Percentiles rank a stretch among this genome's conserved stretches.
Conservation (phyloP, 2,113 vertebrate genomes). For the Malurus cyaneus region DNA sequence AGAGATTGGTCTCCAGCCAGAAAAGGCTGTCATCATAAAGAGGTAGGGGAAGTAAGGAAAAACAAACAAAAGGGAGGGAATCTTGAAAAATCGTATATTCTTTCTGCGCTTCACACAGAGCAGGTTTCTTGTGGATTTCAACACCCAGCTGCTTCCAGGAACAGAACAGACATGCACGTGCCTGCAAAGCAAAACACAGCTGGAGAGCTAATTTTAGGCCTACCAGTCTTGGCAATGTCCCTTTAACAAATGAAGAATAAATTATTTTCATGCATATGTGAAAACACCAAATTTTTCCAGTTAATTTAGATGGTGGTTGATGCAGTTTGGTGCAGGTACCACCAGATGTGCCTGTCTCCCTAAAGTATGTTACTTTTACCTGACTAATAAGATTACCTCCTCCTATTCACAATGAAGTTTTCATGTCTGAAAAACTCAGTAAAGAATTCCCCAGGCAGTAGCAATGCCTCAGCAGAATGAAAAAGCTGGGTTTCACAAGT, state of each 20-base stretch:
- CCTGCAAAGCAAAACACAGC: slow-evolving; percentile 72
- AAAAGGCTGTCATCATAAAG: background rate
- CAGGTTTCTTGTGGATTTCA: slow-evolving; percentile 50
- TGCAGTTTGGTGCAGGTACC: background rate
- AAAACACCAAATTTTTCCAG: background rate
- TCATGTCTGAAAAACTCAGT: background rate
- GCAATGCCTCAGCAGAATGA: background rate
- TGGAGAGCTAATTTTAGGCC: slow-evolving; percentile 69
- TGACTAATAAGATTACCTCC: background rate
- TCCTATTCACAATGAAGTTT: background rate
- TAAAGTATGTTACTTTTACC: background rate
- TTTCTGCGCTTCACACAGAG: slow-evolving; percentile 1
- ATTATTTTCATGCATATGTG: background rate
- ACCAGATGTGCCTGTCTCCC: background rate
- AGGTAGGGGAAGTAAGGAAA: background rate
- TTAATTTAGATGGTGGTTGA: background rate
- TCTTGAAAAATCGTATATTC: background rate
- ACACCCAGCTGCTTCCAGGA: slow-evolving; percentile 62
- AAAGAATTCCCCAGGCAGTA: background rate
- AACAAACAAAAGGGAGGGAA: background rate
- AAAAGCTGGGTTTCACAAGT: background rate
- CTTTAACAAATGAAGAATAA: slow-evolving; percentile 41
- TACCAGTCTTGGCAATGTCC: slow-evolving; percentile 60
- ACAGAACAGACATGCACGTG: slow-evolving; percentile 60
- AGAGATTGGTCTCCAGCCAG: background rate